phyloP scores from a whole-genome alignment of 2,113 vertebrate genomes.

The Phyllostomus discolor region DNA sequence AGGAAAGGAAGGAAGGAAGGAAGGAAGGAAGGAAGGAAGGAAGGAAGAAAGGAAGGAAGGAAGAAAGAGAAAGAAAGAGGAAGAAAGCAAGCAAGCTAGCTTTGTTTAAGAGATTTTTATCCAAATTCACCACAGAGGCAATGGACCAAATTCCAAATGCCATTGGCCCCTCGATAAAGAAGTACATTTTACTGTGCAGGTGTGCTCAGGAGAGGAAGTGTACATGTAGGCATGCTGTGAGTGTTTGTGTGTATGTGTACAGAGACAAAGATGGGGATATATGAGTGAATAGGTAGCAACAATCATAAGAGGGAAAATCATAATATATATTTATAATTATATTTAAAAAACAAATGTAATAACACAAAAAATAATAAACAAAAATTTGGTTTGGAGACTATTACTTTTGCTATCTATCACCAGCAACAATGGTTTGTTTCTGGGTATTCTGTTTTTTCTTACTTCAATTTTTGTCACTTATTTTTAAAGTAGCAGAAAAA shows the following conservation, averaged over 20 bases:
- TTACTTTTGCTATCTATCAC: neutral
- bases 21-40: neutral
- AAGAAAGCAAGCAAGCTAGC: neutral
- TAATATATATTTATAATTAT: neutral
- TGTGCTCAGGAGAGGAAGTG: neutral
- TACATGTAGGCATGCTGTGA: neutral
- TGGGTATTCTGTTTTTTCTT: neutral
- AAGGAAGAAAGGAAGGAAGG: neutral
- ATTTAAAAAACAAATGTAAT: neutral
- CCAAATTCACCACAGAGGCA: neutral
- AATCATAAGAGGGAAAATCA: neutral
- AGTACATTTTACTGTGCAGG: neutral
- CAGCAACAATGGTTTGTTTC: neutral
- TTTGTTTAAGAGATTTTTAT: neutral
- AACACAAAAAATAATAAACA: neutral
- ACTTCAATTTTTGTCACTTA: neutral
- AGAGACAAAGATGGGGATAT: neutral
- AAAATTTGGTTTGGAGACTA: neutral
- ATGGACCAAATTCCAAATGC: neutral
- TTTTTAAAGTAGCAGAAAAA: neutral
- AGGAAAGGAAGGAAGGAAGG: neutral
- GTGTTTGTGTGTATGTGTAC: neutral
- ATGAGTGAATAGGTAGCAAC: neutral
- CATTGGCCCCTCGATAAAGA: neutral
- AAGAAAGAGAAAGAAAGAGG: neutral